Conservation (phyloP, 2,113 vertebrate genomes). For the Phylloscopus whistleri region DNA sequence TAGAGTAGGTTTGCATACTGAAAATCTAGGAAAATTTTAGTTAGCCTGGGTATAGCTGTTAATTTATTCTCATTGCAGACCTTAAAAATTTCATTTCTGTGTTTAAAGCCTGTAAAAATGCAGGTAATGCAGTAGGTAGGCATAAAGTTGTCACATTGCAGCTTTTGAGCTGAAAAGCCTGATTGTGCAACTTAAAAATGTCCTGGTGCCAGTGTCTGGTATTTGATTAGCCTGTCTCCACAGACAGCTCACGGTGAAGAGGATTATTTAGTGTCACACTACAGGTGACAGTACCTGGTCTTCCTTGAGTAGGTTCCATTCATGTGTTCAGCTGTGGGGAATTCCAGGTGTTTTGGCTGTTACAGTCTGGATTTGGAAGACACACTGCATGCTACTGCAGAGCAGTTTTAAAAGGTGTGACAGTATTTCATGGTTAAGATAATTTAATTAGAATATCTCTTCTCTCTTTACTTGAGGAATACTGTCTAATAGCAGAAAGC, state of each 20-base stretch:
- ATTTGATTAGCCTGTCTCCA: not conserved
- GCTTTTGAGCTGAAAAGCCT: not conserved
- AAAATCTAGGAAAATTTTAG: not conserved
- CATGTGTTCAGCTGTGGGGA: not conserved
- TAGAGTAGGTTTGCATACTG: not conserved
- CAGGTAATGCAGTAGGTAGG: not conserved
- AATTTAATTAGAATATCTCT: not conserved
- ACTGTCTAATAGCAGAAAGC: not conserved
- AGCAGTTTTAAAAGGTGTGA: not conserved
- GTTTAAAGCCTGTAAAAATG: not conserved
- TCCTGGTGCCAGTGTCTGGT: not conserved
- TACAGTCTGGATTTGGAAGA: not conserved
- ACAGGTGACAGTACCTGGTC: not conserved
- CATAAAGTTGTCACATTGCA: not conserved
- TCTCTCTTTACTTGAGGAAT: not conserved
- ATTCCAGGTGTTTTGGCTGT: not conserved
- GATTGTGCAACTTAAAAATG: not conserved
- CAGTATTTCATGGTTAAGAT: not conserved
- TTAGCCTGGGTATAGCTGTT: not conserved
- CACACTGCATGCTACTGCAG: not conserved
- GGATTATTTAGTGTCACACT: not conserved
- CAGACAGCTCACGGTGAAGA: not conserved
- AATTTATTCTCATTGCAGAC: not conserved
- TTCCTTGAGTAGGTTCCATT: not conserved
- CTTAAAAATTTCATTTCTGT: not conserved